These are phyloP conservation scores for Colletes latitarsis DNA, from an alignment of 1,140 invertebrate genomes.

Conservation along the genomic window DNA sequence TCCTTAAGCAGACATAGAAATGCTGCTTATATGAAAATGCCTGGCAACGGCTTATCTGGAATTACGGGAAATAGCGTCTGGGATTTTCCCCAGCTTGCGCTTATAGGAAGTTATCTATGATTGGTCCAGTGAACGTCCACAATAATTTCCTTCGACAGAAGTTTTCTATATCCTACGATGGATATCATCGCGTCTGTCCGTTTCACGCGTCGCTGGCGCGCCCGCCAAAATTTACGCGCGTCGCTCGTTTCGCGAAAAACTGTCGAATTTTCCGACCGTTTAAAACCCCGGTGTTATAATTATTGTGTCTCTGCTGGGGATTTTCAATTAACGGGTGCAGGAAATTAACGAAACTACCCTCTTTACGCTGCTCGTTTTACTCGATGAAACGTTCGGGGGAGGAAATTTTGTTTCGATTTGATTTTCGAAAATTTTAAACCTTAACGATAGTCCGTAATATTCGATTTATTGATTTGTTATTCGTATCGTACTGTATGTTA, in stretches of 20 bases:
- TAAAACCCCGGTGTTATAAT: not conserved
- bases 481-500: no score
- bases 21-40: not conserved
- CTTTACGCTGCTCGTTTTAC: no score
- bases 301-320: not conserved
- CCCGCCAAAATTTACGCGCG: not conserved
- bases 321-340: no score
- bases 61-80: slow-evolving; percentile 19
- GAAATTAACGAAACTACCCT: no score
- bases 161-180: not conserved
- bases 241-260: not conserved
- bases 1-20: not conserved
- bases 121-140: slow-evolving; percentile 18
- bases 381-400: no score
- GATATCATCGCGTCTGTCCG: not conserved
- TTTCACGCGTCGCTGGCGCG: not conserved
- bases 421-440: no score
- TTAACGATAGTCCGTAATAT: no score
- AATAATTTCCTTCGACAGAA: slow-evolving; percentile 3
- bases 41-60: slow-evolving; percentile 23
- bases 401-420: no score
- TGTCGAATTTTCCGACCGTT: not conserved
- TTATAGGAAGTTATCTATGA: not conserved
- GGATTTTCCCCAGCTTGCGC: not conserved
- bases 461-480: no score